Evolutionary conservation across 2,113 vertebrate genomes (phyloP).

Genomic region (Cottus gobio): DNA sequence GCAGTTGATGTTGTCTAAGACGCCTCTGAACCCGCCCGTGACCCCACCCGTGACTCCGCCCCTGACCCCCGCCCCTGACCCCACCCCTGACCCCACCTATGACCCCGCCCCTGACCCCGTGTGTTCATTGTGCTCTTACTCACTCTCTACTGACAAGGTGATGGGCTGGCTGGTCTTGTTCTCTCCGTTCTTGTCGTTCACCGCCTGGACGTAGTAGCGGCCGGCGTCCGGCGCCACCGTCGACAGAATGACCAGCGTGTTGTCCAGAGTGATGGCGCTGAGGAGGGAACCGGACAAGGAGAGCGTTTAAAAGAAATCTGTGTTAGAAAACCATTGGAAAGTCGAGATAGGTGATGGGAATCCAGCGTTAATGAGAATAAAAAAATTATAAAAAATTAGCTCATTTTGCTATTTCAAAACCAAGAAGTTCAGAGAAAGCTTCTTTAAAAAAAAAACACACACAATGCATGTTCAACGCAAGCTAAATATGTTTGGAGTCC

Average conservation of each 20-base stretch:
- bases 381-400: neutral
- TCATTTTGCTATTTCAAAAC: neutral
- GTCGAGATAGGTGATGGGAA: too few relatives aligned
- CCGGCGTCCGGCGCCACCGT: slow-evolving; percentile 95
- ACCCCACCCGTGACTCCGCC: too few relatives aligned
- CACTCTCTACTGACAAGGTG: slow-evolving; percentile 92
- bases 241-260: slow-evolving; percentile 97
- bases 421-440: neutral
- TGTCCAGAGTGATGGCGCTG: slow-evolving; percentile 97
- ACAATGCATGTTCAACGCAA: slow-evolving; percentile 17
- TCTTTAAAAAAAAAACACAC: slow-evolving; percentile 3
- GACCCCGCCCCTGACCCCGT: neutral
- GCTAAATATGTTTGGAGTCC: slow-evolving; percentile 38
- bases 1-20: too few relatives aligned
- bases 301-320: neutral
- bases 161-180: slow-evolving; percentile 99
- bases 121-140: slow-evolving; percentile 70
- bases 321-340: too few relatives aligned
- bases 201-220: slow-evolving; percentile 96
- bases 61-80: too few relatives aligned
- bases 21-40: too few relatives aligned
- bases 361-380: neutral
- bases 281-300: neutral
- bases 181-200: slow-evolving; percentile 98
- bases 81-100: too few relatives aligned